Conservation (phyloP, 2,797 vertebrate species). For the Lophotriccus pileatus region DNA sequence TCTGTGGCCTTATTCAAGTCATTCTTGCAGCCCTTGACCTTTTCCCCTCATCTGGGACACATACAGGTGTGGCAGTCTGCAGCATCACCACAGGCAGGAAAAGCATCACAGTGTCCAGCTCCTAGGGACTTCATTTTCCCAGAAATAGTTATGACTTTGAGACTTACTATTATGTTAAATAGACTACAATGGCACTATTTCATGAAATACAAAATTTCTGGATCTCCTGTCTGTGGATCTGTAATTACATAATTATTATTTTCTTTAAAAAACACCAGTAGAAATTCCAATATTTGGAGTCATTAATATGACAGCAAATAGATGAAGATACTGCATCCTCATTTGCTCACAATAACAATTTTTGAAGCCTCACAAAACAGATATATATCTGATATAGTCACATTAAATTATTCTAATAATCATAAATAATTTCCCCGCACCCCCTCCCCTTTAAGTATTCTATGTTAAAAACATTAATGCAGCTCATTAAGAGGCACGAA, state of each 20-base stretch:
- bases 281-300: background rate
- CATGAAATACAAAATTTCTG: background rate
- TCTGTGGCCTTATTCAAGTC: background rate
- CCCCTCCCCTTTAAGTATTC: background rate
- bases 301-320: background rate
- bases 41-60: background rate
- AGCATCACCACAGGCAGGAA: background rate
- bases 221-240: background rate
- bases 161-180: background rate
- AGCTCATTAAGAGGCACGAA: background rate
- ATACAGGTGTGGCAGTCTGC: background rate
- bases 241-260: background rate
- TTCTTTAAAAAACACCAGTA: background rate
- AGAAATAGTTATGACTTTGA: background rate
- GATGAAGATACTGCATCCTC: background rate
- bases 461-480: background rate
- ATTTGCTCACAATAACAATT: background rate
- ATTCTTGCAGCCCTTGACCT: background rate
- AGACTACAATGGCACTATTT: background rate
- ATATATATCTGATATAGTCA: background rate
- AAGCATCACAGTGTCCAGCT: background rate
- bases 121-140: background rate
- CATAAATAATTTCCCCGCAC: background rate
- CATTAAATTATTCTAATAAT: background rate
- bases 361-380: background rate